A percentile compares a stretch with the other conserved stretches of the same genome.
These are phyloP conservation scores for Spialia ferax DNA, from an alignment of 2,888 invertebrate genomes.

Conservation along the genomic window DNA sequence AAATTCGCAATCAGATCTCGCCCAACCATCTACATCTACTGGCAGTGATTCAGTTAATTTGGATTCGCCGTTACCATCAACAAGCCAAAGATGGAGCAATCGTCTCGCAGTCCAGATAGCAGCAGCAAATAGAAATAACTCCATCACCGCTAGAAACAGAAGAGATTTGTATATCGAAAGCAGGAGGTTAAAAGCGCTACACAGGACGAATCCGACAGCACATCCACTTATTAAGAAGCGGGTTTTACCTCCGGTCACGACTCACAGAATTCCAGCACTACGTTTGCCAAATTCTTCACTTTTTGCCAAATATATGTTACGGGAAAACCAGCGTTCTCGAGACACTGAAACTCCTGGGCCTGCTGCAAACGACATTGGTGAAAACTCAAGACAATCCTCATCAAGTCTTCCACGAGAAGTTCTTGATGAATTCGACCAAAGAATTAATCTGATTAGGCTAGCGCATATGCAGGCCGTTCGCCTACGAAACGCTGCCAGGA, in stretches of 20 bases:
- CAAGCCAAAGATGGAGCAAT: slow-evolving; percentile 70
- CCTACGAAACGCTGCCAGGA: slow-evolving; percentile 72
- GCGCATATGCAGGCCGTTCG: slow-evolving; percentile 76
- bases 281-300: slow-evolving; percentile 59
- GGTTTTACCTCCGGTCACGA: slow-evolving; percentile 65
- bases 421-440: slow-evolving; percentile 68
- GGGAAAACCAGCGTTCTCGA: slow-evolving; percentile 51
- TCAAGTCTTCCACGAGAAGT: slow-evolving; percentile 53
- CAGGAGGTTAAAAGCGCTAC: slow-evolving; percentile 73
- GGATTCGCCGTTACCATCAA: slow-evolving; percentile 47
- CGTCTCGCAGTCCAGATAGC: slow-evolving; percentile 80
- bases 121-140: slow-evolving; percentile 78
- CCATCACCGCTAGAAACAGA: slow-evolving; percentile 71
- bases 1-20: slow-evolving; percentile 28
- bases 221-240: slow-evolving; percentile 72
- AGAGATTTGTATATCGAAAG: slow-evolving; percentile 73
- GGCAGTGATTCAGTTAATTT: slow-evolving; percentile 46
- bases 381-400: slow-evolving; percentile 44
- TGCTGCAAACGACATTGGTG: slow-evolving; percentile 56
- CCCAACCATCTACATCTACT: slow-evolving; percentile 38
- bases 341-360: slow-evolving; percentile 67
- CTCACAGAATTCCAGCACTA: slow-evolving; percentile 72
- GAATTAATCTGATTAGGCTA: slow-evolving; percentile 74
- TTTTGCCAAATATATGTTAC: slow-evolving; percentile 21
- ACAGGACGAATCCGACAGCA: slow-evolving; percentile 72